Evolutionary conservation across 2,888 invertebrate species (phyloP).

Genomic region (Polyommatus icarus): DNA sequence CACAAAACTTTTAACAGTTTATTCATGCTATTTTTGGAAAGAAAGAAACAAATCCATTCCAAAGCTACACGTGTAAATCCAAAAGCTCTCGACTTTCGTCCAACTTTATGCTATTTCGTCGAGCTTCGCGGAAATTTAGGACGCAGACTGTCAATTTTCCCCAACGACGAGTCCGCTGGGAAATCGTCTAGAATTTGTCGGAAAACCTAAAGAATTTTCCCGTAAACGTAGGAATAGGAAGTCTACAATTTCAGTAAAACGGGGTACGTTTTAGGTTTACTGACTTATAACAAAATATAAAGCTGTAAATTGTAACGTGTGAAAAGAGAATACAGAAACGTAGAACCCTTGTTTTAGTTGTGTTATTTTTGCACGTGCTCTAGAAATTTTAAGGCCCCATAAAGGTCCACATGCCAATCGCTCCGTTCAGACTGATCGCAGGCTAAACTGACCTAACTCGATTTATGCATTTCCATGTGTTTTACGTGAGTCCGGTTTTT

Average conservation of each 20-base stretch:
- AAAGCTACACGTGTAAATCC: not conserved
- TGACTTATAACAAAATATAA: not conserved
- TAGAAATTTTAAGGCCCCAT: too few relatives aligned
- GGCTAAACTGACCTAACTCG: too few relatives aligned
- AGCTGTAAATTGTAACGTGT: too few relatives aligned
- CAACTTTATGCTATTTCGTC: not conserved
- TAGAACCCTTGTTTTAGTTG: too few relatives aligned
- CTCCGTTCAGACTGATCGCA: too few relatives aligned
- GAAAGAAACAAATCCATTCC: not conserved
- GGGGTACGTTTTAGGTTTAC: not conserved
- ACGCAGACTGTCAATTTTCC: not conserved
- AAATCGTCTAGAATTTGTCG: not conserved
- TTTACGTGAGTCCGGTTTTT: too few relatives aligned
- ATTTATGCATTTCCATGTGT: too few relatives aligned
- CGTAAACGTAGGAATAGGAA: not conserved
- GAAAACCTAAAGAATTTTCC: not conserved
- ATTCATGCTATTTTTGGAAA: not conserved
- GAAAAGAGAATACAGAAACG: too few relatives aligned
- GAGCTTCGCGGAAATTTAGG: constrained; percentile 7
- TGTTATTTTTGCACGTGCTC: too few relatives aligned
- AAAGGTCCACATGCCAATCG: too few relatives aligned
- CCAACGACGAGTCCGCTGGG: not conserved
- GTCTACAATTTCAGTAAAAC: not conserved
- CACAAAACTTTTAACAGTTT: too few relatives aligned
- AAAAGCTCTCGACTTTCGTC: not conserved